phyloP scores from a whole-genome alignment of 2,888 invertebrate genomes.

The Meliscaeva auricollis region DNA sequence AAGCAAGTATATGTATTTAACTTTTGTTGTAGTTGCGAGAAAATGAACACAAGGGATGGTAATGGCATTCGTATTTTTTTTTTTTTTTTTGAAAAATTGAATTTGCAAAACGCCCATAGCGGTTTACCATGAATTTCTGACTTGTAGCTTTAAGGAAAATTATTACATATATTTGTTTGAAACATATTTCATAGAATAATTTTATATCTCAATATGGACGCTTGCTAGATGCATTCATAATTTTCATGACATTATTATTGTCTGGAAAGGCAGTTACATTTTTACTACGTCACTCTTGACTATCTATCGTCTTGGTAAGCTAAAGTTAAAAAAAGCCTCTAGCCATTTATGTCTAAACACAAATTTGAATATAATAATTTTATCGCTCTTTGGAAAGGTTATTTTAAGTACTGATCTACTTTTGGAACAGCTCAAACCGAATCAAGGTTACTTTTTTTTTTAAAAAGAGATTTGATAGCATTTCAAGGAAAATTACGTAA shows the following conservation, averaged over 20 bases:
- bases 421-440: background rate
- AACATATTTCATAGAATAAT: background rate
- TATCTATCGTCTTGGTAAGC: too few relatives aligned
- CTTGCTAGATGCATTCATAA: background rate
- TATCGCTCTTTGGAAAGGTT: too few relatives aligned
- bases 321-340: background rate
- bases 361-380: background rate
- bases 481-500: too few relatives aligned
- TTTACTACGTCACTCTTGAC: background rate
- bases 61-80: too few relatives aligned
- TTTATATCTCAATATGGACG: background rate
- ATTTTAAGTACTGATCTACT: constrained; percentile 4
- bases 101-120: constrained; percentile 1
- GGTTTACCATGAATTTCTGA: background rate
- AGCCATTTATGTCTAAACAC: background rate
- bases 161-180: background rate
- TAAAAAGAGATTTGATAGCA: too few relatives aligned
- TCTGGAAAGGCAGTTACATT: background rate
- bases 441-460: background rate
- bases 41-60: background rate
- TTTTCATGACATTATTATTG: background rate
- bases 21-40: background rate
- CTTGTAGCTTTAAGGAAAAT: constrained; percentile 2
- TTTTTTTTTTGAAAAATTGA: constrained; percentile 17
- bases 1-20: background rate